These are phyloP conservation scores for Zaprionus nigranus DNA, from an alignment of 1,140 invertebrate species.

Conservation along the genomic window DNA sequence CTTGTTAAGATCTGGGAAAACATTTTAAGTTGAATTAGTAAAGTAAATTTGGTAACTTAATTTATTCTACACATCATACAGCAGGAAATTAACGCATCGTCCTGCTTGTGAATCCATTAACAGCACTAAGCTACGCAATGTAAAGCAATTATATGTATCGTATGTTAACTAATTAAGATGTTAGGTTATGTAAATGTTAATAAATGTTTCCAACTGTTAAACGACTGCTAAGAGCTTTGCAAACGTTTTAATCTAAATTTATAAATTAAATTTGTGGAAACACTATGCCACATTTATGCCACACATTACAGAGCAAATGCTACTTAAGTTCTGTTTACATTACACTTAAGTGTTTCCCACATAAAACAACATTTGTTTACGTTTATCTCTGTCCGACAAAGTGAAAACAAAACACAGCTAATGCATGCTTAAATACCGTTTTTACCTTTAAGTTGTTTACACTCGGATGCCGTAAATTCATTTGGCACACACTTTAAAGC, in stretches of 20 bases:
- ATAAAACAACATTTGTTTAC: slow-evolving; percentile 9
- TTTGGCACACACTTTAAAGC: slow-evolving; percentile 25
- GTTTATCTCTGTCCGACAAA: background rate
- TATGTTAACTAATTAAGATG: background rate
- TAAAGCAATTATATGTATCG: background rate
- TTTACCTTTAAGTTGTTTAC: slow-evolving; percentile 1
- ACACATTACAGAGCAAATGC: no score
- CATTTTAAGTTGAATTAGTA: no score
- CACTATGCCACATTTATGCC: background rate
- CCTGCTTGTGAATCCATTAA: no score
- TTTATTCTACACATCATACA: no score
- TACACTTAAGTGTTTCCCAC: background rate
- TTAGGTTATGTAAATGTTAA: background rate
- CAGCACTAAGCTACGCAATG: background rate
- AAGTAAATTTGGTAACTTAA: no score
- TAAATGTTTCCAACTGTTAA: background rate
- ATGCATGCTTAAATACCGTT: slow-evolving; percentile 6
- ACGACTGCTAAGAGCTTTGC: background rate
- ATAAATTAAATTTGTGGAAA: background rate
- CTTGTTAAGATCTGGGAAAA: no score
- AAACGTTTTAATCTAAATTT: background rate
- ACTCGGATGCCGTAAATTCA: slow-evolving; percentile 2
- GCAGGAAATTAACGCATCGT: no score
- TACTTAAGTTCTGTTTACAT: background rate
- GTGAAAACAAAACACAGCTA: background rate